Evolutionary conservation across 2,797 vertebrate genomes (phyloP).

Genomic region (Trichosurus vulpecula): DNA sequence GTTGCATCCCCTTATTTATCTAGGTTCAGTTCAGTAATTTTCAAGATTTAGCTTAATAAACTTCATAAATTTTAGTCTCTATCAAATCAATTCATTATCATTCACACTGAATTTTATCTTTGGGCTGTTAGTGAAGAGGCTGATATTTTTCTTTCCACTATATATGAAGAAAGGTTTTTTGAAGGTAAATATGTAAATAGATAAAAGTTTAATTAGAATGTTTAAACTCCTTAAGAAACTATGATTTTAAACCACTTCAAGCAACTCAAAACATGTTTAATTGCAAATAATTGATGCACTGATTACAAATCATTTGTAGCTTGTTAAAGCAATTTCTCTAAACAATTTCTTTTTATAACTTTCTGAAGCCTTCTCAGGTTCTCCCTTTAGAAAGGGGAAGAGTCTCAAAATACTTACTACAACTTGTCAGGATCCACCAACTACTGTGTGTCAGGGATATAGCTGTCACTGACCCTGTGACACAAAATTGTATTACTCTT

Average conservation of each 20-base stretch:
- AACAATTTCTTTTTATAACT: not conserved
- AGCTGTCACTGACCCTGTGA: not conserved
- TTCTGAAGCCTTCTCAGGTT: not conserved
- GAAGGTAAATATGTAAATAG: slow-evolving; percentile 1
- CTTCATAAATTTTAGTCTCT: slow-evolving; percentile 13
- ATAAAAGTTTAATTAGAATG: slow-evolving; percentile 30
- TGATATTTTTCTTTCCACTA: slow-evolving; percentile 12
- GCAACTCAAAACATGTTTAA: slow-evolving; percentile 40
- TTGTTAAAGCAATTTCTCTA: slow-evolving; percentile 36
- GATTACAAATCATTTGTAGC: slow-evolving; percentile 38
- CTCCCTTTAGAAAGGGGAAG: not conserved
- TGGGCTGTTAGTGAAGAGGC: not conserved
- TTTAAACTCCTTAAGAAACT: slow-evolving; percentile 45
- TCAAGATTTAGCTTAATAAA: not conserved
- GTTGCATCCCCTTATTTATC: slow-evolving; percentile 31
- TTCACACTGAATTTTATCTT: slow-evolving; percentile 29
- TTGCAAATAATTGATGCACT: slow-evolving; percentile 25
- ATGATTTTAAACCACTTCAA: slow-evolving; percentile 48
- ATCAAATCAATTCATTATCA: slow-evolving; percentile 18
- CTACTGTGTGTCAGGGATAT: not conserved
- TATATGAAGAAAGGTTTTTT: slow-evolving; percentile 11
- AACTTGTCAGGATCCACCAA: not conserved
- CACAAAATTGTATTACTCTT: not conserved
- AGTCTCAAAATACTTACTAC: not conserved
- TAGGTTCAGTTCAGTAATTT: not conserved